Evolutionary conservation across 1,140 invertebrate species (phyloP).

Genomic region (Habropoda laboriosa): DNA sequence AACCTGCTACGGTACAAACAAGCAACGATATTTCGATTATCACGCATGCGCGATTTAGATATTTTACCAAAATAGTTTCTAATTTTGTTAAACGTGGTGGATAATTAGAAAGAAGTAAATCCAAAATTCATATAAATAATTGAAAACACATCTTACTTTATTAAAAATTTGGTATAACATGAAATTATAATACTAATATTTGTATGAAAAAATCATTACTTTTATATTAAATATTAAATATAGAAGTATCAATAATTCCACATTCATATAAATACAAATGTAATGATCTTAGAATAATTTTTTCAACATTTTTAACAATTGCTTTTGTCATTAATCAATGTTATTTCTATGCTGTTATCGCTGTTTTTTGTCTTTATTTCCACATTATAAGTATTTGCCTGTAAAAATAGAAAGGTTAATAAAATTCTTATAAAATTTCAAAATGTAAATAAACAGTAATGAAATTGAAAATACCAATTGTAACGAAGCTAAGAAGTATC

Average conservation of each 20-base stretch:
- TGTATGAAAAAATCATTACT: not conserved
- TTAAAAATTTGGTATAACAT: not conserved
- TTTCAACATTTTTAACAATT: not conserved
- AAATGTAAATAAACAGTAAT: constrained; percentile 5
- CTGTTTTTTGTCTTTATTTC: constrained; percentile 26
- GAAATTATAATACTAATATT: not conserved
- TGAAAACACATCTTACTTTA: not conserved
- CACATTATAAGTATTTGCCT: constrained; percentile 56
- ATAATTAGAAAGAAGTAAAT: not conserved
- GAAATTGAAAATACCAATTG: constrained; percentile 69
- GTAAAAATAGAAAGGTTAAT: not conserved
- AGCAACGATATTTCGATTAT: not conserved
- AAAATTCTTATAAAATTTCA: not conserved
- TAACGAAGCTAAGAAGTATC: constrained; percentile 75
- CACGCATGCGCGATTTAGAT: constrained; percentile 24
- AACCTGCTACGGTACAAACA: constrained; percentile 1
- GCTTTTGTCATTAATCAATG: constrained; percentile 14
- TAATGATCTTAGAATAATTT: not conserved
- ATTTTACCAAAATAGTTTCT: not conserved
- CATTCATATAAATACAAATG: not conserved
- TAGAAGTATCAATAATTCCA: not conserved
- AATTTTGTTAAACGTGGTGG: not conserved
- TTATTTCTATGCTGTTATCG: constrained; percentile 44
- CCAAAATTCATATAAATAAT: not conserved
- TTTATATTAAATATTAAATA: not conserved